Percentiles rank a stretch among this genome's conserved stretches.
These are phyloP conservation scores for human DNA, from an alignment of 2,113 vertebrate species.

Conservation along the genomic window GRCh38 chr18:76565501-76566000, in stretches of 20 bases:
- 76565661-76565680: neutral
- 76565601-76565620: neutral
- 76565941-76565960: neutral
- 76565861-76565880: neutral
- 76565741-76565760: slow-evolving; percentile 56
- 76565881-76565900: slow-evolving; percentile 44
- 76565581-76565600: neutral
- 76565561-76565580: neutral
- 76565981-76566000: neutral
- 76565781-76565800: slow-evolving; percentile 2
- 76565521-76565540: fast-evolving
- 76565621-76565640: neutral
- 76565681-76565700: neutral
- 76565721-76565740: slow-evolving; percentile 48
- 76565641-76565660: neutral
- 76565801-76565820: neutral
- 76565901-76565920: slow-evolving; percentile 52
- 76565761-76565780: slow-evolving; percentile 65
- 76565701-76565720: slow-evolving; percentile 14
- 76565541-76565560: neutral
- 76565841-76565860: neutral
- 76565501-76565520: neutral
- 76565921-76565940: slow-evolving; percentile 35
- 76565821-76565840: neutral
- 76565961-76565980: neutral